Evolutionary conservation across 2,797 vertebrate species (phyloP), one percentile per base, ranked within the genome.

Genomic region (Odontamblyopus lacepedii): DNA sequence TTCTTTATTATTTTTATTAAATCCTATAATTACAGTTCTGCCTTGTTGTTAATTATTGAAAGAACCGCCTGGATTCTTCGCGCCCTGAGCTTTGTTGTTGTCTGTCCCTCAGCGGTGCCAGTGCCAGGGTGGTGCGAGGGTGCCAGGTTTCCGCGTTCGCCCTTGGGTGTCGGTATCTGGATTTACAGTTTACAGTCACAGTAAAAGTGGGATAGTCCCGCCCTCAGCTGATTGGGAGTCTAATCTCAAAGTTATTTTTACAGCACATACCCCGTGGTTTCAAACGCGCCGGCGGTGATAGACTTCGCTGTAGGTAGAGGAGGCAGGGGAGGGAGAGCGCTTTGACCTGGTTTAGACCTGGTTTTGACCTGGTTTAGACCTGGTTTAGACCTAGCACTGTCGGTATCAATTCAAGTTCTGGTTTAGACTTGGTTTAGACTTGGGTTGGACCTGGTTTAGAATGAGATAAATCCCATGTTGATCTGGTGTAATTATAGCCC

Each of bases 131-230:
- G 12, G 56, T 13, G 11, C 11, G 3, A 13, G 38, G 38, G 9
- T 57, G 23, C 23, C 55, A 29, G 23, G 1, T 29, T 59, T 29
- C 12, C 26, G 4, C 26, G 23, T 59, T 26, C 11, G 5, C 56
- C 56, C 56, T 29, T 2, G 26, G 5, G 26, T 15, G 56, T 53
- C 51, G 7, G 19, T 12, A 12, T 92, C 87, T 93, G 89, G 92
- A 92, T 23, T 23, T 23, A 90, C 91, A 90, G 85, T 83, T 89
- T 87, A 83, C 84, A 85, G 86, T 89, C 86, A 83, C 84, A 85
- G 86, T 91, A 91, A 93, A 86, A 90, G 92, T 93, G 93, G 88
- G 87, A 85, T 87, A 91, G 90, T 91, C 90, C 87, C 88, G 88
- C 91, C 87, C 87, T 86, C 88, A 90, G 87, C 89, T 88, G 89